Evolutionary conservation across 2,797 vertebrate species (phyloP), one percentile per base, ranked within the genome.

Genomic region (Hemibagrus guttatus): DNA sequence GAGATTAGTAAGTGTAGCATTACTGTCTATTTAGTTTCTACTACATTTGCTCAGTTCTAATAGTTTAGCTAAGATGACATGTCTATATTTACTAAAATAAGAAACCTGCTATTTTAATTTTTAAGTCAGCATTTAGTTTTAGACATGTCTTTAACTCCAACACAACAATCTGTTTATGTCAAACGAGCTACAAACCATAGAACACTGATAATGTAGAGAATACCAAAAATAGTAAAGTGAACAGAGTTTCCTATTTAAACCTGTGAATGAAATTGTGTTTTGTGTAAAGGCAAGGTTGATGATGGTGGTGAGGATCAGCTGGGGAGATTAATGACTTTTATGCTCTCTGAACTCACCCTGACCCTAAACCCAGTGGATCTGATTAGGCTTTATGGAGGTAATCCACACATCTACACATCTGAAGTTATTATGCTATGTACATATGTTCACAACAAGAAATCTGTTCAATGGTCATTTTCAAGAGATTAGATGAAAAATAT

Each of bases 301-400:
- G 56, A 71, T 85, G 74, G 31, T 81, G 59, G 31, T 80, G 63
- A 83, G 61, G 61, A 61, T 87, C 86, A 83, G 69, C 58, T 31
- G 71, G 83, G 58, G 35, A 85, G 69, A 87, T 86, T 84, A 86
- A 90, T 87, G 85, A 81, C 83, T 84, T 88, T 87, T 83, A 78
- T 59, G 61, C 74, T 61, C n/a, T 83, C 46, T 89, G 85, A 90
- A 88, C 88, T 89, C 79, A 56, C 8, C 69, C 54, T 89, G 86
- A 90, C 85, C 88, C 86, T 66, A 83, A 86, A 74, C 72, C 35
- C 35, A 42, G 23, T 52, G 59, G 59, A 71, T 61, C 79, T 86
- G 83, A 85, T 86, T 74, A 75, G 42, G 71, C 83, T 85, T 74
- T 61, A 82, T 58, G 46, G 58, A 84, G 28, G 54, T 66, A 78